Evolutionary conservation across 2,797 vertebrate species (phyloP).

Genomic region (Myotis vivesi): DNA sequence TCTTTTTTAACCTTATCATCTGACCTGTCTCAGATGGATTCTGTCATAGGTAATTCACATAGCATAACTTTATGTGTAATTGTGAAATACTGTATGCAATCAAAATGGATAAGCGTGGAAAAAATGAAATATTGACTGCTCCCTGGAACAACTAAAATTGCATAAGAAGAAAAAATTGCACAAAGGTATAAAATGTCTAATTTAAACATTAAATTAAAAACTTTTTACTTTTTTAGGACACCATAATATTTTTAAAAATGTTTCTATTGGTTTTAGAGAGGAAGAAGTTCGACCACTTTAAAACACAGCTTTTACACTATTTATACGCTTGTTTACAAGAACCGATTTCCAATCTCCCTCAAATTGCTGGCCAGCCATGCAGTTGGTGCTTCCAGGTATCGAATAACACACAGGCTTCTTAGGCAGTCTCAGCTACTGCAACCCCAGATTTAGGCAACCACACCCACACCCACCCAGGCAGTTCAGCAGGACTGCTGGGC

Average conservation of each 20-base stretch:
- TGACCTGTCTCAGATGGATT: not conserved
- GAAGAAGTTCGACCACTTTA: not conserved
- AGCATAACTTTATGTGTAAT: not conserved
- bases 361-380: not conserved
- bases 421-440: not conserved
- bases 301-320: not conserved
- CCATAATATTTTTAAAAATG: not conserved
- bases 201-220: not conserved
- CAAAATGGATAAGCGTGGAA: not conserved
- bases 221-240: not conserved
- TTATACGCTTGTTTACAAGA: constrained; percentile 41
- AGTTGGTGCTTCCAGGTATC: not conserved
- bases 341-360: constrained; percentile 20
- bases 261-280: not conserved
- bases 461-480: not conserved
- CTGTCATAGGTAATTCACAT: not conserved
- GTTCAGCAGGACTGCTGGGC: not conserved
- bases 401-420: not conserved
- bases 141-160: not conserved
- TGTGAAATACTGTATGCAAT: not conserved
- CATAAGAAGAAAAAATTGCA: not conserved
- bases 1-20: not conserved
- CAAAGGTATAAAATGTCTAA: not conserved
- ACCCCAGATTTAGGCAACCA: not conserved
- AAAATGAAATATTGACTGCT: not conserved